Conservation (phyloP, 2,797 vertebrate species). For the Danio choprae region DNA sequence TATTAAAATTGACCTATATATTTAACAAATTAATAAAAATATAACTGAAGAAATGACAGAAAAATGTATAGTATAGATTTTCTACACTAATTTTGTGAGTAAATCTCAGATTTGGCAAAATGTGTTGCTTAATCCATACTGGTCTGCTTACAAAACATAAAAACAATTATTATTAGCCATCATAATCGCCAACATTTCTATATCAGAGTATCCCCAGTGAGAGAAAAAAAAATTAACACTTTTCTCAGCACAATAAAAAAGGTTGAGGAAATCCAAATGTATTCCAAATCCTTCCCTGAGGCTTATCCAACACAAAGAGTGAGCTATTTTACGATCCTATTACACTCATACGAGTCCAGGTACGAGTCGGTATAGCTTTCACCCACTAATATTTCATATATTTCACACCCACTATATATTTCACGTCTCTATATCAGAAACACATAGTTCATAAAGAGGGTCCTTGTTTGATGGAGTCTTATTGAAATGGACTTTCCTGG, state of each 20-base stretch:
- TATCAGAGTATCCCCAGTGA: neutral
- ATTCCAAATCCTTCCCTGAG: slow-evolving; percentile 13
- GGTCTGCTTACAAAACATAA: neutral
- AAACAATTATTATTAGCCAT: neutral
- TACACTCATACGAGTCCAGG: slow-evolving; percentile 36
- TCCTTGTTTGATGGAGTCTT: slow-evolving; percentile 77
- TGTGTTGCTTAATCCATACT: too few species aligned
- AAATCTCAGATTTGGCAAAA: too few species aligned
- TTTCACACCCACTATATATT: slow-evolving; percentile 52
- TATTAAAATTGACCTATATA: too few species aligned
- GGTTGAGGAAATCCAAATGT: slow-evolving; percentile 12
- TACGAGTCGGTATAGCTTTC: slow-evolving; percentile 26
- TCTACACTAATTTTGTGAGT: too few species aligned
- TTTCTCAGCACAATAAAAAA: neutral
- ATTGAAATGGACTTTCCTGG: slow-evolving; percentile 76
- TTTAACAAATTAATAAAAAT: too few species aligned
- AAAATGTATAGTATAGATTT: too few species aligned
- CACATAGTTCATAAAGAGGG: slow-evolving; percentile 64
- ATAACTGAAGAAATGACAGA: too few species aligned
- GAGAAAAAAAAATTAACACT: neutral
- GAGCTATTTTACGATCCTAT: slow-evolving; percentile 32
- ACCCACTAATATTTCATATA: slow-evolving; percentile 1
- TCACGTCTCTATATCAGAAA: slow-evolving; percentile 66
- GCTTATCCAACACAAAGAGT: slow-evolving; percentile 3
- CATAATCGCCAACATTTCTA: neutral